Base-by-base conservation (phyloP, 1,140 invertebrate species). In the Drosophila orosa region DNA sequence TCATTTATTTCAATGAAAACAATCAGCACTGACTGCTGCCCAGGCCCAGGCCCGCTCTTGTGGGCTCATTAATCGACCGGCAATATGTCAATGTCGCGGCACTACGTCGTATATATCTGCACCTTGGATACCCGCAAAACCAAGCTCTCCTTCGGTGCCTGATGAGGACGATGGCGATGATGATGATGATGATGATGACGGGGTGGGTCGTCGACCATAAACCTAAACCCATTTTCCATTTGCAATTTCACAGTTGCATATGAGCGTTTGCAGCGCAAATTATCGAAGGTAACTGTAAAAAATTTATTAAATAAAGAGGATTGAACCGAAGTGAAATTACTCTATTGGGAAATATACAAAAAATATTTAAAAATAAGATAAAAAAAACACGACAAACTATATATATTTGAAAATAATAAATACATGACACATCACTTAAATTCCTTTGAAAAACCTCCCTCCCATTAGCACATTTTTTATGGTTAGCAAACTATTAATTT, bases 1-100 rank as follows among this genome's bases (percentile, higher is more conserved):
- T 79, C 82, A 86, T 87, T 86, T 87, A 87, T 87, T 87, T 87
- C 79, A 83, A 86, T 86, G 72, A 83, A 87, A 85, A 78, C 82
- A 82, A 85, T 85, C 83, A 85, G 74, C 83, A 72, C 61, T 85
- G n/a, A 40, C 48, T 40, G 35, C 24, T 37, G 35, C 25, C 19
- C 50, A 15, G 25, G 52, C 29, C 22, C 61, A 24, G 19, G 27
- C 15, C 52, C 39, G 57, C 33, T 37, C 62, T 69, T 25, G 42
- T 65, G 60, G 60, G 39, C 83, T 87, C 83, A 87, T 86, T 86
- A 87, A 87, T 86, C 62, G 83, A 27, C 60, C 44, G 67, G 60
- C 79, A 87, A 86, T 86, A 87, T 86, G 83, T 87, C 82, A 86
- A 86, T 87, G 82, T 86, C 82, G 79, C 48, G 44, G 44, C 58